Base-by-base conservation (phyloP, 1,140 invertebrate genomes). In the Amyelois transitella region DNA sequence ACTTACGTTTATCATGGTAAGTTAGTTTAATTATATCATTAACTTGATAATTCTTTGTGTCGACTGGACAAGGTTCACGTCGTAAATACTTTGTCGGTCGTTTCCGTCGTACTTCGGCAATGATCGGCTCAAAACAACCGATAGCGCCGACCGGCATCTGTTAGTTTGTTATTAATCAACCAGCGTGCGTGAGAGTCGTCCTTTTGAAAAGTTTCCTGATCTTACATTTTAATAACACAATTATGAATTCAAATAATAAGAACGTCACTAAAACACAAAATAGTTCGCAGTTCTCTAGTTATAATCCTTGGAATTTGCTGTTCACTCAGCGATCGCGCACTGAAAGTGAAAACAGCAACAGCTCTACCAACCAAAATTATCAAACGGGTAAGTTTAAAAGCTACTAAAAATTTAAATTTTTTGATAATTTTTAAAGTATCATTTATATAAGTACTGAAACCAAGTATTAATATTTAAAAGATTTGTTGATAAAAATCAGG, bases 221-320 rank as follows among this genome's bases (percentile, higher is more conserved):
- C 21, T 28, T 54, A 19, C 0, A 19, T 28, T 18, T 48, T 50
- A 45, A 54, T 51, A 52, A 58, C 43, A 53, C 21, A 60, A 72
- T 53, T 44, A 82, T 86, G 81, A 78, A 86, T 81, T 60, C 74
- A 43, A 51, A 62, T 19, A 80, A 69, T 44, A 81, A 84, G 69
- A 48, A 62, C 24, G 51, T 32, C 1, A 32, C 70, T 12, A 77
- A 81, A 53, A 76, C 60, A 47, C 61, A 66, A 65, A 73, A 62
- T 56, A 66, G 55, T 44, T 50, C 70, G 1, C 69, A 68, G 44
- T 62, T 62, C 55, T 53, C 69, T 2, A 77, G 60, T 55, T 84
- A 81, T 56, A 85, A 74, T 56, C 81, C 81, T 6, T 84, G 79
- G 77, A 85, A 80, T 74, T 75, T 83, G 50, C 69, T 86, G 54